Base-by-base conservation (phyloP, 2,797 vertebrate species). In the Mormyrus hasselquistii region DNA sequence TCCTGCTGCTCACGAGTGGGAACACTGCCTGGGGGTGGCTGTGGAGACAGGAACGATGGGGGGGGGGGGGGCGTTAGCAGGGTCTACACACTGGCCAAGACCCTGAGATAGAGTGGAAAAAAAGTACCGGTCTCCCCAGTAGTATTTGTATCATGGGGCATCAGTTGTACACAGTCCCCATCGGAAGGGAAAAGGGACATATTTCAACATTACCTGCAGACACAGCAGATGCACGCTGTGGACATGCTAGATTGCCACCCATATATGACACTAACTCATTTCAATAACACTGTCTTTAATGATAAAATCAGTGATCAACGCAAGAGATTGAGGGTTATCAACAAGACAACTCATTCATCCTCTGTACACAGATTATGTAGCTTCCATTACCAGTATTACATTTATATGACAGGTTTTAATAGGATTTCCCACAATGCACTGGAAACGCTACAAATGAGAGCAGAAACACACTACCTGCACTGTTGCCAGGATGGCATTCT, bases 401-500 rank as follows among this genome's bases (percentile, higher is more conserved):
- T 82, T 47, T 19, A 2, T 76, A 65, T 65, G 62, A 12, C 62
- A 65, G 62, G 62, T 65, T 38, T 73, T 73, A 73, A 38, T 73
- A 6, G 34, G 69, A 73, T 73, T 73, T 86, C 14, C 14, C 22
- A 3, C 10, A 19, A 22, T 41, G 5, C 2, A 57, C 34, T 57
- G 25, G 52, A 29, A 86, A 50, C 49, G 29, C 52, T 19, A 86
- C 0, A 19, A 19, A 19, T 53, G 52, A 34, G 14, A 49, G n/a
- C 52, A 86, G 3, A 86, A 86, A 44, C 16, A 38, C 92, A 94
- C 94, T 90, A 99, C 99, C 98, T 98, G 98, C 10, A 97, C 93
- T 0, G 98, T 98, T 88, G 96, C 97, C 93, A 98, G 94, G 4
- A 99, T 97, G 89, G 96, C 98, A 0, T 98, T 98, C 93, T 99